Evolutionary conservation across 2,888 invertebrate genomes (phyloP).

Genomic region (Macaria notata): DNA sequence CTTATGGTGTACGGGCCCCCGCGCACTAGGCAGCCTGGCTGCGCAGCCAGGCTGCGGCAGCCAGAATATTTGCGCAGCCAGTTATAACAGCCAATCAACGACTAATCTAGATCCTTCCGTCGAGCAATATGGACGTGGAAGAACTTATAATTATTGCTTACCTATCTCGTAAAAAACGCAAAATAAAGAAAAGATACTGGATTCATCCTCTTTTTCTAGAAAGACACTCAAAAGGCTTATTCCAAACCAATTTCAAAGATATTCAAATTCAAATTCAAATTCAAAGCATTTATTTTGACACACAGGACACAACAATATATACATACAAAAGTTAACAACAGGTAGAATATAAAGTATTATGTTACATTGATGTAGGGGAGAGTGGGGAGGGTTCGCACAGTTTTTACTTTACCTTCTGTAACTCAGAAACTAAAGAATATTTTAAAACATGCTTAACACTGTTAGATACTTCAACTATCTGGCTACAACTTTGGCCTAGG

Average conservation of each 20-base stretch:
- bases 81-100: slow-evolving; percentile 37
- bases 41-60: slow-evolving; percentile 9
- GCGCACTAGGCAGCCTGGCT: slow-evolving; percentile 27
- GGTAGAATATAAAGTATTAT: no score
- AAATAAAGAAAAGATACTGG: slow-evolving; percentile 36
- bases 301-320: no score
- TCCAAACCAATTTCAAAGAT: slow-evolving; percentile 36
- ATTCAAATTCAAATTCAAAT: no score
- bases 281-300: no score
- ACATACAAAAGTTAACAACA: no score
- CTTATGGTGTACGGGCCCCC: slow-evolving; percentile 8
- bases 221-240: slow-evolving; percentile 38
- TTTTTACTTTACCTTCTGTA: no score
- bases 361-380: no score
- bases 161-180: slow-evolving; percentile 36
- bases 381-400: no score
- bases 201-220: slow-evolving; percentile 41
- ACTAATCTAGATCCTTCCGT: slow-evolving; percentile 35
- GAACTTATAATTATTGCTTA: slow-evolving; percentile 33
- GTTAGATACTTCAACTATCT: no score
- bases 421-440: no score
- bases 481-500: no score
- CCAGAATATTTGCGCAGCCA: slow-evolving; percentile 22
- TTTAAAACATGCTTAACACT: no score
- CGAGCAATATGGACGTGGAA: slow-evolving; percentile 39